Base-by-base conservation (phyloP, 2,888 invertebrate species). In the Trissolcus brochymenae region DNA sequence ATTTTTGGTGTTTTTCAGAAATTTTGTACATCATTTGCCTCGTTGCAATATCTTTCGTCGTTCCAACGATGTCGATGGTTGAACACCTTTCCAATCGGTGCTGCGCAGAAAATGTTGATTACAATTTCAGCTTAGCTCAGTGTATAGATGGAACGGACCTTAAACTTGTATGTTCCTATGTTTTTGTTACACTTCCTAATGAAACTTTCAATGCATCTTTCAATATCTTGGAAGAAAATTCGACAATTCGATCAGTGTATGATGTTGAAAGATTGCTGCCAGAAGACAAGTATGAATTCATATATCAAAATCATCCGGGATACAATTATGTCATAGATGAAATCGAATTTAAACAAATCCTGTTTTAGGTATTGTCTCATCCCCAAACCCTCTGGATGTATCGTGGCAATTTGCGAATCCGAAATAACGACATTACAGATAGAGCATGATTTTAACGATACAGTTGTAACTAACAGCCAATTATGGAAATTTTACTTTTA, bases 401-500 rank as follows among this genome's bases (percentile, higher is more conserved):
- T 60, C 0, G 60, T 70, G 1, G 16, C 70, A 2, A 61, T 76
- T 21, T 76, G 76, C 50, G 70, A 76, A 40, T 64, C 70, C 3
- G 76, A 76, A 70, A 49, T 60, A 49, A 6, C 51, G 6, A 56
- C 60, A 76, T 57, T 70, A n/a, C 2, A 64, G 13, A 2, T 56
- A 1, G 57, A 62, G n/a, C 6, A 11, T 51, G 51, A 67, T 4
- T 0, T 41, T 6, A 17, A 49, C n/a, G 29, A 66, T 61, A 14
- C 6, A 4, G 50, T 49, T 16, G 3, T 35, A 1, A 19, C 4
- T 0, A 40, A 56, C 0, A 2, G 6, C 55, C 25, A 40, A 3
- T 56, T 54, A 56, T 76, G 70, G 70, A 70, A 49, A 43, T 67
- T 76, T 16, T 76, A 76, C 9, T 53, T 66, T 2, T 71, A 49